A percentile compares a stretch with the other conserved stretches of the same genome.
Conservation (phyloP, 2,797 vertebrate genomes). For the Octomys mimax region DNA sequence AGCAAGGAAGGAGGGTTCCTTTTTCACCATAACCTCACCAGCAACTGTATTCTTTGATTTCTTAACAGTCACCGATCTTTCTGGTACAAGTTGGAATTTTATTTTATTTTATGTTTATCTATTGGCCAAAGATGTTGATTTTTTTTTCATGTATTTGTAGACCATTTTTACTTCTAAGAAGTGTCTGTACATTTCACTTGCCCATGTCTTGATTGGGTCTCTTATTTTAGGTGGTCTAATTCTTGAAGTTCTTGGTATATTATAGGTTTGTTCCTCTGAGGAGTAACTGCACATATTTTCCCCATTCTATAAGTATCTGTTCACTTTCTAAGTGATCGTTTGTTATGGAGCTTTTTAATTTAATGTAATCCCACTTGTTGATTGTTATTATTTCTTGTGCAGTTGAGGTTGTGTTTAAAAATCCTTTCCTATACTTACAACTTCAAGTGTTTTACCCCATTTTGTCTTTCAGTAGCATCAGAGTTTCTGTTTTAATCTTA, state of each 20-base stretch:
- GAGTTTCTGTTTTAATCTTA: background rate
- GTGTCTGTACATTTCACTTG: background rate
- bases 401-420: background rate
- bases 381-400: background rate
- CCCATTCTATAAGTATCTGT: background rate
- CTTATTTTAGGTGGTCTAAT: background rate
- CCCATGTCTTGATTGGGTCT: background rate
- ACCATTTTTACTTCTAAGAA: background rate
- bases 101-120: background rate
- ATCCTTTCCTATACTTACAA: background rate
- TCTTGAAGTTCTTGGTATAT: background rate
- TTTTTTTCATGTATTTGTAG: background rate
- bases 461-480: background rate
- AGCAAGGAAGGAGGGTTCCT: background rate
- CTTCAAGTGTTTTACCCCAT: background rate
- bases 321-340: background rate
- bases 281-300: background rate
- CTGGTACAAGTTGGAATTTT: background rate
- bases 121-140: background rate
- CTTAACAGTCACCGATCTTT: background rate
- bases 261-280: background rate
- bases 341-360: background rate
- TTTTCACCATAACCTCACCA: background rate
- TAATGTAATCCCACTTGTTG: background rate
- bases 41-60: background rate